These are phyloP conservation scores for Pedicia rivosa DNA, from an alignment of 2,888 invertebrate genomes.

Conservation along the genomic window DNA sequence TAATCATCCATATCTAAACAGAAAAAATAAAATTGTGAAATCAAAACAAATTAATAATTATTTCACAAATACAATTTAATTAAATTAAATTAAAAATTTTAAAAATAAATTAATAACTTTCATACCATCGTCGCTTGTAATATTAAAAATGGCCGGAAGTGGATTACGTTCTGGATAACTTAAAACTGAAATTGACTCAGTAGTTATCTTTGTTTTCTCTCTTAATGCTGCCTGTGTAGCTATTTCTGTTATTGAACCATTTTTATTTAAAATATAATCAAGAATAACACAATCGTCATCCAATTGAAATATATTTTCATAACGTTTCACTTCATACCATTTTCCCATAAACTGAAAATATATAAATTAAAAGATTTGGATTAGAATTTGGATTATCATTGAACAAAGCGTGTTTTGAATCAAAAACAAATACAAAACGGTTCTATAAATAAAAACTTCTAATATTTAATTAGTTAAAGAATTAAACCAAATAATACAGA, in stretches of 20 bases:
- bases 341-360: background rate
- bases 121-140: background rate
- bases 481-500: no score
- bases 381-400: no score
- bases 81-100: no score
- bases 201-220: background rate
- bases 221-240: background rate
- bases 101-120: background rate
- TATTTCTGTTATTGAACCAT: background rate
- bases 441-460: no score
- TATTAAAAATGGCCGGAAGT: background rate
- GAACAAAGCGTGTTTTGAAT: no score
- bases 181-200: background rate
- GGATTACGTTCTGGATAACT: background rate
- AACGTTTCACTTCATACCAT: slow-evolving; percentile 4
- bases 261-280: background rate
- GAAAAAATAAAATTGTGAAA: background rate
- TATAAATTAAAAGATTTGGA: no score
- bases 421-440: no score
- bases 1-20: background rate
- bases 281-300: background rate
- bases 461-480: no score
- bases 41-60: no score
- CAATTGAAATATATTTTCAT: background rate
- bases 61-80: no score